Conservation (phyloP, 2,113 vertebrate genomes). For the Columba livia region DNA sequence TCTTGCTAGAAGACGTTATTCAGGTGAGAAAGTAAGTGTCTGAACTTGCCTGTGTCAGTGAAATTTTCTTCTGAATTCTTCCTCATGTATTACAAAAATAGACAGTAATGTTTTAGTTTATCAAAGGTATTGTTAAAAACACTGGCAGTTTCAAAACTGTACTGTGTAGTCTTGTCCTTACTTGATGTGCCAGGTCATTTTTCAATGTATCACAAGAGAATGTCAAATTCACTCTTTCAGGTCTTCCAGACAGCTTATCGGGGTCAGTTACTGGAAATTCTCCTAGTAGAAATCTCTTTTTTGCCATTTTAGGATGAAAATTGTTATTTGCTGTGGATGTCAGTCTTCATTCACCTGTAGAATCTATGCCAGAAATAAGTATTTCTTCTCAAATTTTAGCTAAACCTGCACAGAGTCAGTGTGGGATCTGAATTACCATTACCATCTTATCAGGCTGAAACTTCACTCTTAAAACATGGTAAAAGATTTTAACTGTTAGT, state of each 20-base stretch:
- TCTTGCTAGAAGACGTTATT: not conserved
- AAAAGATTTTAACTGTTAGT: not conserved
- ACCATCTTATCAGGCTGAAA: not conserved
- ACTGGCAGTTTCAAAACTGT: not conserved
- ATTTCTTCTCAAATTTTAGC: not conserved
- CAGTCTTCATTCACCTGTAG: slow-evolving; percentile 10
- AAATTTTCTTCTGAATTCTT: not conserved
- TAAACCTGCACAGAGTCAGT: not conserved
- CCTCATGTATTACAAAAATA: not conserved
- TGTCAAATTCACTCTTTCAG: not conserved
- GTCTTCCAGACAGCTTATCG: not conserved
- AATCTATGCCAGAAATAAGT: not conserved
- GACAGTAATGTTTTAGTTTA: not conserved
- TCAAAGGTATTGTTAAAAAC: not conserved
- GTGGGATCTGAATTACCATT: not conserved
- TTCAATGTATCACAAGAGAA: not conserved
- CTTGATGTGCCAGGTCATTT: not conserved
- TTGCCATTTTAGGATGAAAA: not conserved
- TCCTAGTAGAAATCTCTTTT: not conserved
- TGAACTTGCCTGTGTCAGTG: not conserved
- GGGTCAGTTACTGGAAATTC: not conserved
- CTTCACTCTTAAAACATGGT: not conserved
- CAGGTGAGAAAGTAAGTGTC: not conserved
- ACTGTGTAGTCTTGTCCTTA: not conserved
- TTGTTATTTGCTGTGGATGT: slow-evolving; percentile 13